These are phyloP conservation scores for Palythoa grandis DNA, from an alignment of 92 coral and sea anemone genomes.

Conservation along the genomic window DNA sequence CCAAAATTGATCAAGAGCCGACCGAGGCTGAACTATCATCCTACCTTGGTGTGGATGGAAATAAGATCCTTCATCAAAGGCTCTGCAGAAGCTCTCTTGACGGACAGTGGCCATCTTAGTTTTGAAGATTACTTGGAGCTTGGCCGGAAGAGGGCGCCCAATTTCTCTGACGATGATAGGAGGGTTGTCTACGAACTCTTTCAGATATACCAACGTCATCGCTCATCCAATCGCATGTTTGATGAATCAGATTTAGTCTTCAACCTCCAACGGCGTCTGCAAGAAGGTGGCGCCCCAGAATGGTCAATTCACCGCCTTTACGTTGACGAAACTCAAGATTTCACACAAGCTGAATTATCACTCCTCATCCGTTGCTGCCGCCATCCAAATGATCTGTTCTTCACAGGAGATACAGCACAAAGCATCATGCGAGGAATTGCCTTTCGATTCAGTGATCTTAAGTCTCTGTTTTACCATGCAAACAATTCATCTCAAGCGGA, in stretches of 20 bases:
- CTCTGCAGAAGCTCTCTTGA: slow-evolving; percentile 83
- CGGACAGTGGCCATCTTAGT: slow-evolving; percentile 68
- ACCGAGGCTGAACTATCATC: slow-evolving; percentile 76
- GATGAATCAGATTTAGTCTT: slow-evolving; percentile 94
- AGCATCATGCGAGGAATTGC: slow-evolving; percentile 99
- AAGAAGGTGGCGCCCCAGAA: slow-evolving; percentile 58
- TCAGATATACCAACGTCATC: slow-evolving; percentile 70
- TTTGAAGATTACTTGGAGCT: slow-evolving; percentile 77
- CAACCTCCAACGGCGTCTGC: slow-evolving; percentile 83
- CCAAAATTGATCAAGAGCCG: slow-evolving; percentile 77
- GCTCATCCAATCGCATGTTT: slow-evolving; percentile 68
- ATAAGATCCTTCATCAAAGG: slow-evolving; percentile 97
- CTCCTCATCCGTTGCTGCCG: slow-evolving; percentile 93
- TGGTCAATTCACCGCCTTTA: slow-evolving; percentile 95
- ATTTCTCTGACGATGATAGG: slow-evolving; percentile 85
- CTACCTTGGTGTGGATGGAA: slow-evolving; percentile 97
- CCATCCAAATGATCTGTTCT: slow-evolving; percentile 85
- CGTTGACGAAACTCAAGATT: slow-evolving; percentile 98
- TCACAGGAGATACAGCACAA: slow-evolving; percentile 99
- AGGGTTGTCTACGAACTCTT: slow-evolving; percentile 73
- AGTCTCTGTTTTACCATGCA: slow-evolving; percentile 82
- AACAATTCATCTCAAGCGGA: slow-evolving; percentile 55
- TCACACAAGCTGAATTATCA: slow-evolving; percentile 93
- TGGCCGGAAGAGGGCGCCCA: slow-evolving; percentile 91
- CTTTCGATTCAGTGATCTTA: slow-evolving; percentile 92